phyloP scores from a whole-genome alignment of 2,113 vertebrate genomes.

The Pagrus major region DNA sequence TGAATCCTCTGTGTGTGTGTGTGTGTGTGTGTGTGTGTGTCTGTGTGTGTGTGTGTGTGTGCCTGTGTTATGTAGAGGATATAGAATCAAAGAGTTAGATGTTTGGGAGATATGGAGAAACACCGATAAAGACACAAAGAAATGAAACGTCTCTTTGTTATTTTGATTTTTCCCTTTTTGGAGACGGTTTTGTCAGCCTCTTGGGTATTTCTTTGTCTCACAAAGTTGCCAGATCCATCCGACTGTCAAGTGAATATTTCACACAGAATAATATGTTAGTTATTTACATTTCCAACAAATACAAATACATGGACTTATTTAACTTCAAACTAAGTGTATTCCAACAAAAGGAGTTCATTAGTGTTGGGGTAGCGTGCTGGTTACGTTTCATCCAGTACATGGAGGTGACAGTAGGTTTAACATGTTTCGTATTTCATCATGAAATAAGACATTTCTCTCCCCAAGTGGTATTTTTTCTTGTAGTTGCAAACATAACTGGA shows the following conservation, averaged over 20 bases:
- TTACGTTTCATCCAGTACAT: background rate
- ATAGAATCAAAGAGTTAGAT: conserved; percentile 43
- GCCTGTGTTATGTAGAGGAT: conserved; percentile 13
- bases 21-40: conserved; percentile 9
- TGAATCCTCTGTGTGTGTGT: background rate
- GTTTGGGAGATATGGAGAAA: conserved; percentile 32
- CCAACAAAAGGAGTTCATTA: background rate
- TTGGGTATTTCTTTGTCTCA: conserved; percentile 13
- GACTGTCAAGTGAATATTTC: conserved; percentile 28
- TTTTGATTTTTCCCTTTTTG: conserved; percentile 20
- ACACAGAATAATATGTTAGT: conserved; percentile 6
- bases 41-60: conserved; percentile 16
- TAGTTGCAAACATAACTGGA: too few species aligned
- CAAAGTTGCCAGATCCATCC: conserved; percentile 29
- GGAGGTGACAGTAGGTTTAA: background rate
- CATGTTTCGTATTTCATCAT: background rate
- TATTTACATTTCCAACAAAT: conserved; percentile 6
- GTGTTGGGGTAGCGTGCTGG: background rate
- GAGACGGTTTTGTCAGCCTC: background rate
- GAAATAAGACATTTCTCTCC: too few species aligned
- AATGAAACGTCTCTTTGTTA: conserved; percentile 29
- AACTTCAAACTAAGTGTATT: background rate
- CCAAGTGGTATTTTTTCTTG: too few species aligned
- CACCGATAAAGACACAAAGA: conserved; percentile 7
- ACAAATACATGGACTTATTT: background rate